phyloP scores from a whole-genome alignment of 2,113 vertebrate genomes.

The Piprites chloris region DNA sequence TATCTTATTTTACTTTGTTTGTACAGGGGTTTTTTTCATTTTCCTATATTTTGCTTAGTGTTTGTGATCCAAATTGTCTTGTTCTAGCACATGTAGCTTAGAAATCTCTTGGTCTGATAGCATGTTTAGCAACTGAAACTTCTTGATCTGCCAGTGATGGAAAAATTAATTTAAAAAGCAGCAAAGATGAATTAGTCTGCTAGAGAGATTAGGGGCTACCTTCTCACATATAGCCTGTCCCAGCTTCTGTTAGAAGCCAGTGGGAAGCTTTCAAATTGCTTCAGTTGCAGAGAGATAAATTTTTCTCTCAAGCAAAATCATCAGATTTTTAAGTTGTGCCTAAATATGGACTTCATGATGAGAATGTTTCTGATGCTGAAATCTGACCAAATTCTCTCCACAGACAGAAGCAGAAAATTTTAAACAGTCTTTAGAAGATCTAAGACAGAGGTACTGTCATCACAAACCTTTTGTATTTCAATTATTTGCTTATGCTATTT shows the following conservation, averaged over 20 bases:
- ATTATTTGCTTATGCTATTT: background rate
- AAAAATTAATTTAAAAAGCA: background rate
- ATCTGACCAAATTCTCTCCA: background rate
- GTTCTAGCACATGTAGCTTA: background rate
- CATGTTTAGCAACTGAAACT: background rate
- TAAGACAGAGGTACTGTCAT: background rate
- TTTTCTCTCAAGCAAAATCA: background rate
- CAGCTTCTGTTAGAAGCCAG: background rate
- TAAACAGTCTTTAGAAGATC: background rate
- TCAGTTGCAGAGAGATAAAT: background rate
- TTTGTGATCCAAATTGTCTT: background rate
- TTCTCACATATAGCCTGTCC: background rate
- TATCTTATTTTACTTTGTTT: background rate
- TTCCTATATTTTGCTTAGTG: background rate
- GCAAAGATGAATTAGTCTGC: background rate
- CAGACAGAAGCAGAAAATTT: background rate
- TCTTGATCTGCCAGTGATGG: background rate
- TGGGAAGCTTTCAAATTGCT: background rate
- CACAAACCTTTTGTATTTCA: background rate
- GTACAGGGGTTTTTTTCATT: background rate
- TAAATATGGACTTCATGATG: background rate
- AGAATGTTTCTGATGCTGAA: background rate
- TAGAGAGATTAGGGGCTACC: background rate
- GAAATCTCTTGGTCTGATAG: background rate
- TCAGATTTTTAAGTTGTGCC: background rate